A percentile compares a stretch with the other conserved stretches of the same genome.
phyloP scores from a whole-genome alignment of 92 coral and sea anemone genomes.

The Isaurus tuberculatus region DNA sequence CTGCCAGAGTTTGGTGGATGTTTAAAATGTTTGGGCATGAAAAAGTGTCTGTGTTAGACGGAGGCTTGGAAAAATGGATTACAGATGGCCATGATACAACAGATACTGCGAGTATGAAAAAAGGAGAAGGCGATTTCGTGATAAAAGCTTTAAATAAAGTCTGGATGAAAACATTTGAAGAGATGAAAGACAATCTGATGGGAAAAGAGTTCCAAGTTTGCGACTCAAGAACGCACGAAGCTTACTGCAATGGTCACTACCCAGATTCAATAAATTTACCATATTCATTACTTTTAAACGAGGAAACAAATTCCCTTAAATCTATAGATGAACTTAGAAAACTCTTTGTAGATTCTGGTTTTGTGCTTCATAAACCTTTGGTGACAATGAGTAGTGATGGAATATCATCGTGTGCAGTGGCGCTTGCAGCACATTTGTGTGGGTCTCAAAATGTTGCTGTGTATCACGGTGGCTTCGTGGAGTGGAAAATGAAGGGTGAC shows the following conservation, averaged over 20 bases:
- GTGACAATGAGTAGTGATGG: conserved; percentile 75
- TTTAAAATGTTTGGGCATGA: conserved; percentile 86
- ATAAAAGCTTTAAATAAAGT: conserved; percentile 47
- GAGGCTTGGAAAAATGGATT: conserved; percentile 83
- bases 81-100: conserved; percentile 80
- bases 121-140: conserved; percentile 69
- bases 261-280: conserved; percentile 82
- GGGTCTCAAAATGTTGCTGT: conserved; percentile 70
- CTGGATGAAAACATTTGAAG: conserved; percentile 67
- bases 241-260: conserved; percentile 68
- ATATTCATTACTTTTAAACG: conserved; percentile 53
- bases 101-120: conserved; percentile 60
- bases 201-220: conserved; percentile 66
- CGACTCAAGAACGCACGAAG: conserved; percentile 48
- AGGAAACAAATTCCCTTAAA: conserved; percentile 59
- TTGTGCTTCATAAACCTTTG: conserved; percentile 71
- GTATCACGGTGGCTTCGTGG: conserved; percentile 72
- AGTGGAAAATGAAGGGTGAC: conserved; percentile 67
- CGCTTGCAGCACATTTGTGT: conserved; percentile 73
- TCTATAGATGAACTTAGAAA: conserved; percentile 61
- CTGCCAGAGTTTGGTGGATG: conserved; percentile 82
- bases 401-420: conserved; percentile 76
- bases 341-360: conserved; percentile 74
- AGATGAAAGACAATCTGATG: conserved; percentile 68
- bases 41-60: conserved; percentile 81